Evolutionary conservation across 2,888 invertebrate genomes (phyloP), one percentile per base, ranked within the genome.

Genomic region (Erannis defoliaria): DNA sequence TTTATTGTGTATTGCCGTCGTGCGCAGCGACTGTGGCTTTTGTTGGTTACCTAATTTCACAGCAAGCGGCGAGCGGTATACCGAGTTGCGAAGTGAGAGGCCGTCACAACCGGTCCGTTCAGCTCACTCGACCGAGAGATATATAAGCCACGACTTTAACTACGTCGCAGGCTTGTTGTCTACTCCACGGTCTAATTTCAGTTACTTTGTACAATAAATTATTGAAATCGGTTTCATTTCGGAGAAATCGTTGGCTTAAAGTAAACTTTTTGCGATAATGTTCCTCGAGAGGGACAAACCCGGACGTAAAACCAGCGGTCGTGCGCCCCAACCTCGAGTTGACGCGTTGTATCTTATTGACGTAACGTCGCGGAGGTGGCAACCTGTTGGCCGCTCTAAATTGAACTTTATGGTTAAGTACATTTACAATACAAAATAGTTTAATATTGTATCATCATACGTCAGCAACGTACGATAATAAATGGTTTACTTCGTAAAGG

Each of bases 21-120:
- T 83, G 84, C 80, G 83, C 82, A 81, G 78, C 82, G 82, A 86
- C 77, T 85, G 82, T 78, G 82, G 81, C 83, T 85, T 88, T 90
- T 86, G 88, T 87, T 86, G 88, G 90, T 90, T 92, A 92, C 92
- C 91, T 89, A 92, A 92, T 91, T 92, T 88, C 85, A 85, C 86
- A 88, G 90, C 86, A 78, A 88, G 81, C 85, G 78, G 80, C 80
- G 82, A 85, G 86, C 85, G 86, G 88, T 85, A 84, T 81, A 86
- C 85, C 82, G 83, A 84, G 88, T 93, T 90, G 89, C 91, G 80
- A 92, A 92, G 92, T 92, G 91, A 92, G 92, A 93, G 93, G 92
- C 90, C 89, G 87, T 80, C 87, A 78, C 85, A 90, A 92, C 90
- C 91, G 91, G 93, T 91, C 83, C 80, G 86, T 76, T 88, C 82